phyloP scores from a whole-genome alignment of 1,140 invertebrate genomes.

The Platyura marginata region DNA sequence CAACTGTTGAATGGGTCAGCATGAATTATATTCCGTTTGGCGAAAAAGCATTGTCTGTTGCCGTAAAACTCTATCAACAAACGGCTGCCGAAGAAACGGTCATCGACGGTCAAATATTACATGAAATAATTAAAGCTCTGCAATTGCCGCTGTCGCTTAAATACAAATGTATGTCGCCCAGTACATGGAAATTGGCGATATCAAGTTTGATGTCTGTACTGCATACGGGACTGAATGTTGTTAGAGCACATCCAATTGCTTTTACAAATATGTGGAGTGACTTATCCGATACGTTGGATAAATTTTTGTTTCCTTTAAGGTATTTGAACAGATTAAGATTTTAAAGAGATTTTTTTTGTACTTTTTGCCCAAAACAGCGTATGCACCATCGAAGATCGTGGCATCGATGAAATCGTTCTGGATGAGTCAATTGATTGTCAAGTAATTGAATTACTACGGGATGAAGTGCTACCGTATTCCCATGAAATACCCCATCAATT shows the following conservation, averaged over 20 bases:
- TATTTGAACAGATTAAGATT: slow-evolving; percentile 18
- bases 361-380: slow-evolving; percentile 9
- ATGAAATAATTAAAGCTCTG: slow-evolving; percentile 54
- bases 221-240: slow-evolving; percentile 69
- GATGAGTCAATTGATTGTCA: slow-evolving; percentile 77
- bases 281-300: slow-evolving; percentile 68
- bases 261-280: slow-evolving; percentile 67
- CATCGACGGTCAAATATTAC: slow-evolving; percentile 54
- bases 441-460: slow-evolving; percentile 66
- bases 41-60: slow-evolving; percentile 64
- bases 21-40: slow-evolving; percentile 82
- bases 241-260: slow-evolving; percentile 51
- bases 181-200: slow-evolving; percentile 74
- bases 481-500: slow-evolving; percentile 66
- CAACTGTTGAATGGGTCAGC: slow-evolving; percentile 51
- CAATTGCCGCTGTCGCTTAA: slow-evolving; percentile 61
- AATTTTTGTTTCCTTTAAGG: slow-evolving; percentile 76
- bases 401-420: slow-evolving; percentile 60
- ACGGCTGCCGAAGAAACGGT: slow-evolving; percentile 55
- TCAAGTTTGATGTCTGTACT: slow-evolving; percentile 62
- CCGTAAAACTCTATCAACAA: slow-evolving; percentile 63
- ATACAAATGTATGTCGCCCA: slow-evolving; percentile 62
- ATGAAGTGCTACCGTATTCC: slow-evolving; percentile 71
- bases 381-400: slow-evolving; percentile 38
- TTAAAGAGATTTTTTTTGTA: slow-evolving; percentile 3